Evolutionary conservation across 2,888 invertebrate species (phyloP), one percentile per base, ranked within the genome.

Genomic region (Drosophila fulvimacula): DNA sequence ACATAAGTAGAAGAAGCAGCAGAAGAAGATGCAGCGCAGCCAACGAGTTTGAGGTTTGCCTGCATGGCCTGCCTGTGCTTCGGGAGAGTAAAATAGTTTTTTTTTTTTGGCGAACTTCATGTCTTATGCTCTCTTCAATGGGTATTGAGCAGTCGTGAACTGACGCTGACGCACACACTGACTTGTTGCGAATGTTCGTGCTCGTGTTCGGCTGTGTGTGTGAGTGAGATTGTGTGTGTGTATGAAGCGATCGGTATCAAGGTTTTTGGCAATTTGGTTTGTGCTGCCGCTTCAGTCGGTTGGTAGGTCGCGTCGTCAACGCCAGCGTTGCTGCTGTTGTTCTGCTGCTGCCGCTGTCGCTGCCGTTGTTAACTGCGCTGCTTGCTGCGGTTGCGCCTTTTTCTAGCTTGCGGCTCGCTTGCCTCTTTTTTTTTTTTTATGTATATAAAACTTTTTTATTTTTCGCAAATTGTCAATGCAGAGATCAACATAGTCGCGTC

Each of bases 231-330:
- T 52, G 42, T 72, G 56, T 78, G 64, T 76, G 67, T 73, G 75
- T 78, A 60, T 73, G 79, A 58, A 71, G 82, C 85, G 91, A 91
- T 91, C 91, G 90, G 90, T 90, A 91, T 91, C 91, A 91, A 91
- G 91, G 91, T 91, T 91, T 91, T 91, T 91, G 91, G 91, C 91
- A 91, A 91, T 90, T 91, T 90, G 81, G 87, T 90, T 88, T 81
- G 84, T 82, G 79, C 77, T 86, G 77, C 80, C 77, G 79, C 81
- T 81, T 90, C 79, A 91, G 90, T 90, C 88, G 82, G 79, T 89
- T 87, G 86, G 85, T 91, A 85, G 90, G 89, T 91, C 87, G 91
- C 76, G 78, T 70, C 79, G 82, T 73, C 67, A 77, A 77, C 77
- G 81, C 81, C 76, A 55, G 76, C 80, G 71, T 53, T 69, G 81